Evolutionary conservation across 1,140 invertebrate genomes (phyloP), one percentile per base, ranked within the genome.

Genomic region (Drosophila malerkotliana): DNA sequence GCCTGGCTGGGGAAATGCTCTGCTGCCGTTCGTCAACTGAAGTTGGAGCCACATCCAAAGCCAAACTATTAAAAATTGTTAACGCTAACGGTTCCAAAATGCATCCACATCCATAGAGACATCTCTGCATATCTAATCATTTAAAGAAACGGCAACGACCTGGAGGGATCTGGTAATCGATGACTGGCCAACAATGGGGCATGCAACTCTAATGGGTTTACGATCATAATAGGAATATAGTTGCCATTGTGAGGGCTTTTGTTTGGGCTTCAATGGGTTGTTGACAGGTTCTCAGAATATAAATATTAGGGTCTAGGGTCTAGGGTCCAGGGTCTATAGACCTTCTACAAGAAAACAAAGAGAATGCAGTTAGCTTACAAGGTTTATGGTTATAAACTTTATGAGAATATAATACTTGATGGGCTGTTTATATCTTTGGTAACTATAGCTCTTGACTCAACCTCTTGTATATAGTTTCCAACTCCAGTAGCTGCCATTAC

Each of bases 51-150:
- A 77, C 77, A 59, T 55, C 44, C 30, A 41, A 52, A 66, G 52
- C 69, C 69, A 77, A 80, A 78, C 73, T 74, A 75, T 85, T 71
- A 67, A 77, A 53, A 80, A 80, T 69, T 72, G 74, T 80, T 78
- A 84, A 78, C 74, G 82, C 41, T 81, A 87, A 85, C 82, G 82
- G 82, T 72, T 56, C 58, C 69, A 75, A 78, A 87, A 85, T 82
- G 78, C 82, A 87, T 66, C 56, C 60, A 64, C 58, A 82, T 73
- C 77, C 68, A 77, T 44, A 59, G 64, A 26, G 45, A 32, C 58
- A 66, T 67, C 47, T 69, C 56, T 61, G 66, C 52, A 71, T 55
- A 67, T 62, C 59, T 55, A 77, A 72, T 59, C 49, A 18, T 18
- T 18, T 1, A 18, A 18, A 18, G 18, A 18, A 18, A 18, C 18